Evolutionary conservation across 2,888 invertebrate species (phyloP).

Genomic region (Morpho deidamia): DNA sequence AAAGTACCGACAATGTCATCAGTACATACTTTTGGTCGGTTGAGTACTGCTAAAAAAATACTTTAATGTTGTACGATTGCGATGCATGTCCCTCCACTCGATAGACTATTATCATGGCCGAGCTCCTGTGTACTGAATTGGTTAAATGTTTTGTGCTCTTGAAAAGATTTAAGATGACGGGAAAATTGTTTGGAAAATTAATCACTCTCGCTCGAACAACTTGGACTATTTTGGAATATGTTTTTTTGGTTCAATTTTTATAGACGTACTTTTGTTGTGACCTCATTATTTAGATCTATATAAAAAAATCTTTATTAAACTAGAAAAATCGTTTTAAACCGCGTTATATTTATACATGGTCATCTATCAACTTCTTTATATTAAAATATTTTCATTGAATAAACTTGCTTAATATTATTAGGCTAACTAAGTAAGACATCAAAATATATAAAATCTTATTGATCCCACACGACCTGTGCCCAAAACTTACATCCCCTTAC

Average conservation of each 20-base stretch:
- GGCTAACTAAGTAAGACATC: too few species aligned
- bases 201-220: constrained; percentile 67
- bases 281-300: too few species aligned
- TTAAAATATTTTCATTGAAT: too few species aligned
- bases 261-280: background rate
- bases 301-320: too few species aligned
- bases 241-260: constrained; percentile 8
- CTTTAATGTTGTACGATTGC: constrained; percentile 74
- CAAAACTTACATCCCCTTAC: too few species aligned
- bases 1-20: constrained; percentile 22
- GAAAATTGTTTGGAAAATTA: constrained; percentile 76
- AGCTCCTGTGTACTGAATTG: constrained; percentile 70
- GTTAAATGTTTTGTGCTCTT: constrained; percentile 73
- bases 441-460: too few species aligned
- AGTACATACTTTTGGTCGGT: too few species aligned
- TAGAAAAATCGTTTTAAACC: too few species aligned
- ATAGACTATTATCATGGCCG: constrained; percentile 67
- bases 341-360: too few species aligned
- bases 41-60: constrained; percentile 52
- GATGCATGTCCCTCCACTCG: constrained; percentile 59
- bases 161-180: constrained; percentile 74
- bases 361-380: too few species aligned
- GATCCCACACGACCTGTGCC: too few species aligned
- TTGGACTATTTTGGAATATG: constrained; percentile 39
- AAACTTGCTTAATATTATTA: too few species aligned